These are phyloP conservation scores for Kryptopterus vitreolus DNA, from an alignment of 2,797 vertebrate genomes.

Conservation along the genomic window DNA sequence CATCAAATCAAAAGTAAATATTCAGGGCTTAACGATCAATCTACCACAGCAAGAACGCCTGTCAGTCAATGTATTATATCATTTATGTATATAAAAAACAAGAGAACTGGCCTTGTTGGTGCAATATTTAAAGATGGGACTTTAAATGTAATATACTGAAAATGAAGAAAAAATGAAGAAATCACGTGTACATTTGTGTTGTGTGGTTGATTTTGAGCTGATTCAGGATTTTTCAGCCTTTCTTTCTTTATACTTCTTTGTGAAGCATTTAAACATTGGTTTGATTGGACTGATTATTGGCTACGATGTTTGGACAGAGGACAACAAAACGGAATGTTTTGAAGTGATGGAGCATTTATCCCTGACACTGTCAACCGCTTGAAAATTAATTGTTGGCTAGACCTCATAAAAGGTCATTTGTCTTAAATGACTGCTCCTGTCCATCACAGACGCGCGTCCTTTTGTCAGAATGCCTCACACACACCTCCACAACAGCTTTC, in stretches of 20 bases:
- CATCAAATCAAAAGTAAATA: not conserved
- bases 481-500: slow-evolving; percentile 45
- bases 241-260: not conserved
- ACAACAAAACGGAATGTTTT: not conserved
- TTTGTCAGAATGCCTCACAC: slow-evolving; percentile 45
- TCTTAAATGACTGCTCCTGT: slow-evolving; percentile 21
- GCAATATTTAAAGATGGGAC: not conserved
- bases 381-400: slow-evolving; percentile 27
- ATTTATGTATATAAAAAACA: not conserved
- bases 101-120: not conserved
- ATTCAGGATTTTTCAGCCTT: not conserved
- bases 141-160: not conserved
- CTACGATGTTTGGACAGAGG: not conserved
- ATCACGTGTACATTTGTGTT: not conserved
- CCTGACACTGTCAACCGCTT: not conserved
- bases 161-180: slow-evolving; percentile 1
- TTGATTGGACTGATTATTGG: not conserved
- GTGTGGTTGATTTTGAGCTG: not conserved
- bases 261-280: not conserved
- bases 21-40: not conserved
- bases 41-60: not conserved
- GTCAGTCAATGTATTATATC: not conserved
- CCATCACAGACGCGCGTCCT: slow-evolving; percentile 41
- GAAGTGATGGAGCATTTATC: slow-evolving; percentile 5
- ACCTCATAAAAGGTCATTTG: slow-evolving; percentile 34